phyloP scores from a whole-genome alignment of 2,113 vertebrate species.

The Charina bottae region DNA sequence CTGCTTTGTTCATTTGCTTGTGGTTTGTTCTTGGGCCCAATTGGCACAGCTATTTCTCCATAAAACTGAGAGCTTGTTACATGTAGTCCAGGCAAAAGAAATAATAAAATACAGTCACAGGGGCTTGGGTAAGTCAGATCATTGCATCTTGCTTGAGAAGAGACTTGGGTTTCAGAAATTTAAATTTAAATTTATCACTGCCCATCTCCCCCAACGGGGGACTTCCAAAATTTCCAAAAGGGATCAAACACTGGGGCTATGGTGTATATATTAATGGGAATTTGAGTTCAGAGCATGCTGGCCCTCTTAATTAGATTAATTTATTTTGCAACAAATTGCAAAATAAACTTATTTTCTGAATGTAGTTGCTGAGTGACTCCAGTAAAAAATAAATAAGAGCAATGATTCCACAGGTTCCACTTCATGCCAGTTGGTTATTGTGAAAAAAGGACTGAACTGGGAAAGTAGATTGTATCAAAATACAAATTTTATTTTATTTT shows the following conservation, averaged over 20 bases:
- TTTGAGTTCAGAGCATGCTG: not conserved
- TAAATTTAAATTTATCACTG: too few relatives aligned
- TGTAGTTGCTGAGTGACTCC: not conserved
- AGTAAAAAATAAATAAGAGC: not conserved
- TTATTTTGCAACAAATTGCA: not conserved
- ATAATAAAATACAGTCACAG: not conserved
- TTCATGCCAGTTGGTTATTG: not conserved
- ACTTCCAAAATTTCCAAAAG: not conserved
- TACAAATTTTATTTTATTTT: too few relatives aligned
- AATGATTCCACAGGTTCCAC: not conserved
- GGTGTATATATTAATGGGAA: not conserved
- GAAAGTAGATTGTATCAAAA: not conserved
- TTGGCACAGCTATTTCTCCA: not conserved
- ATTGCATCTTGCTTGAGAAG: not conserved
- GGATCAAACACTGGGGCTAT: not conserved
- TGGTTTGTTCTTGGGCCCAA: not conserved
- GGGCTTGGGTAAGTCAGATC: not conserved
- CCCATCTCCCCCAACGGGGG: too few relatives aligned
- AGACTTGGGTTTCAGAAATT: not conserved
- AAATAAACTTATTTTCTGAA: not conserved
- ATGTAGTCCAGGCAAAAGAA: not conserved
- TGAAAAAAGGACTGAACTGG: not conserved
- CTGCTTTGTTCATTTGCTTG: not conserved
- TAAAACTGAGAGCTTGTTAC: not conserved
- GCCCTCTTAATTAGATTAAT: too few relatives aligned